Evolutionary conservation across 2,797 vertebrate genomes (phyloP), one percentile per base, ranked within the genome.

Genomic region (Argya squamiceps): DNA sequence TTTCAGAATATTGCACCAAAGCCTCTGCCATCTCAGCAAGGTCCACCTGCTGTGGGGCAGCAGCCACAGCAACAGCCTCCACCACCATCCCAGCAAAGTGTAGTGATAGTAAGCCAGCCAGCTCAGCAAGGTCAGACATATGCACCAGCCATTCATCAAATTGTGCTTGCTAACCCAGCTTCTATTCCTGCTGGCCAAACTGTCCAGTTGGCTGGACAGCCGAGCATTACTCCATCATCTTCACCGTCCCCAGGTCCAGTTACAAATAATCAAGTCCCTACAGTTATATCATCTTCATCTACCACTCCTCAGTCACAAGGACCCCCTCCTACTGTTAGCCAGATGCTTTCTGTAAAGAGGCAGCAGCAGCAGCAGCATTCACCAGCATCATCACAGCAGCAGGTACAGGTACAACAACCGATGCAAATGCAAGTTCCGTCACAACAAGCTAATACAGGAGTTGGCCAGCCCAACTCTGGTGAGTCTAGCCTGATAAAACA

Each of bases 401-500:
- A 98, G 97, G 93, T 98, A 94, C 97, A 98, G 94, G 97, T 98
- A 84, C 98, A 98, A 86, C 98, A 97, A 22, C 98, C 98, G 43
- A 98, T 98, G 62, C 98, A 98, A 92, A 97, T 98, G 97, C 98
- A 98, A 86, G 98, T 97, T 96, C 98, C 98, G 46, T 97, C 98
- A 65, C 98, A 97, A 62, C 98, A 94, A 96, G 94, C 91, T 94
- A 98, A 88, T 96, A 79, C 97, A 82, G 99, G 84, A 84, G 98
- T 98, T 88, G 97, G 98, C 95, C 99, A 99, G 95, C 97, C 99
- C 98, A 98, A 98, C 97, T 98, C 99, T 97, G 98, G 98, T 50
- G 99, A 99, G 97, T 99, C 99, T 79, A 99, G 99, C 97, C 98
- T 99, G 97, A 99, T 99, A 96, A 99, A 99, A 98, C 99, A 99